Conservation (phyloP, 2,113 vertebrate species). For the Oriolus oriolus region DNA sequence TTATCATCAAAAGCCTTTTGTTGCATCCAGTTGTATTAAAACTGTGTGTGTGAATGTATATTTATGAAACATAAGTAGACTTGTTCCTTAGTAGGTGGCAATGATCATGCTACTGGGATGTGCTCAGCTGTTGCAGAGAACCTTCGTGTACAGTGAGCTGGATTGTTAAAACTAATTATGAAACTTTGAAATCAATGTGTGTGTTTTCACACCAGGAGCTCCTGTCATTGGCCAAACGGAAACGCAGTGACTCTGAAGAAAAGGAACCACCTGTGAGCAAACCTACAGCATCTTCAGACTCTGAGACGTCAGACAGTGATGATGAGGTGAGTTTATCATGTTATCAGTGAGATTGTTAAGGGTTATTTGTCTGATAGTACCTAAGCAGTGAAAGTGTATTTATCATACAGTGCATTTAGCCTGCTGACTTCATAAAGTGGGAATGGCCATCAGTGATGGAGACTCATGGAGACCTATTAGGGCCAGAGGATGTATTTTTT, state of each 20-base stretch:
- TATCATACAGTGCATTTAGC: neutral
- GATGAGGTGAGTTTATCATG: conserved; percentile 80
- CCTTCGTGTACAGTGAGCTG: neutral
- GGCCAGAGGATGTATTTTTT: neutral
- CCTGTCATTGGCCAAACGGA: conserved; percentile 92
- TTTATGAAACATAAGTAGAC: neutral
- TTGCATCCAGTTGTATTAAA: neutral
- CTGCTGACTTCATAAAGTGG: neutral
- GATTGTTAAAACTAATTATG: neutral
- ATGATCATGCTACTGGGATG: neutral
- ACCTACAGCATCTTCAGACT: conserved; percentile 93
- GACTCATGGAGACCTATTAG: neutral
- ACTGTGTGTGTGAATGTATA: neutral
- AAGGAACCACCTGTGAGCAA: conserved; percentile 92
- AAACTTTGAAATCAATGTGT: neutral
- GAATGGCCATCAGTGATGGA: neutral
- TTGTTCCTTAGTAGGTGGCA: neutral
- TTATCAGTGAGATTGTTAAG: neutral
- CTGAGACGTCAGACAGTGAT: conserved; percentile 94
- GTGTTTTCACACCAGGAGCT: conserved; percentile 79
- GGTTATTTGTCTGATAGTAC: neutral
- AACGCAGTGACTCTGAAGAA: conserved; percentile 92
- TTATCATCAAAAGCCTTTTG: neutral
- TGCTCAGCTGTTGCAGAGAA: neutral
- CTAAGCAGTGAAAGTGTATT: neutral